Base-by-base conservation (phyloP, 2,888 invertebrate species). In the Cantharis rufa region DNA sequence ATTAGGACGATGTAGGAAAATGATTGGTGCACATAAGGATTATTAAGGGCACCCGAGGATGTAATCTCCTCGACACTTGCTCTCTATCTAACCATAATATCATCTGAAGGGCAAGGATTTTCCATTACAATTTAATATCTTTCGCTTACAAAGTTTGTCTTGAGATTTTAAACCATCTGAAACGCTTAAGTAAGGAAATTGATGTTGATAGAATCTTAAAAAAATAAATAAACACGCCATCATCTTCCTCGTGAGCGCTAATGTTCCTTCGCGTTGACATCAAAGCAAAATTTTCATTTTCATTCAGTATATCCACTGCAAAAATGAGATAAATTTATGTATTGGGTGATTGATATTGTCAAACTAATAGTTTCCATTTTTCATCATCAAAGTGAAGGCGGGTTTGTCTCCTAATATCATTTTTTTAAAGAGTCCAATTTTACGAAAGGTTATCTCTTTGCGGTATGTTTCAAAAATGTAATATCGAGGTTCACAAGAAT, bases 51-150 rank as follows among this genome's bases (percentile, higher is more conserved):
- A 62, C 66, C 73, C 15, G 64, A 70, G 75, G 75, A 78, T 70
- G 76, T 48, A 76, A 76, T 78, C 75, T 78, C 74, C 71, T 71
- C 76, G 71, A 74, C 73, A 78, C 70, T 78, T 76, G 73, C 73
- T 71, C 68, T 69, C 62, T 74, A 77, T 75, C 77, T 75, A 48
- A 27, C 72, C 28, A 72, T 74, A 70, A 77, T 66, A 75, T 77
- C 71, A 18, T 72, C 63, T 74, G 69, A 28, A 75, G 71, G 70
- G 69, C 63, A 62, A 28, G 48, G 62, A 71, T 18, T 68, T 32
- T 64, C 71, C 62, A 68, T 72, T 72, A 72, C 75, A 75, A 75
- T 78, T 78, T 75, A 74, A 71, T 72, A 74, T 70, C 75, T 62
- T 63, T 28, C 76, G 62, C 72, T 72, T 72, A 70, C 66, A 70